Base-by-base conservation (phyloP, 2,888 invertebrate genomes). In the Deilephila porcellus region DNA sequence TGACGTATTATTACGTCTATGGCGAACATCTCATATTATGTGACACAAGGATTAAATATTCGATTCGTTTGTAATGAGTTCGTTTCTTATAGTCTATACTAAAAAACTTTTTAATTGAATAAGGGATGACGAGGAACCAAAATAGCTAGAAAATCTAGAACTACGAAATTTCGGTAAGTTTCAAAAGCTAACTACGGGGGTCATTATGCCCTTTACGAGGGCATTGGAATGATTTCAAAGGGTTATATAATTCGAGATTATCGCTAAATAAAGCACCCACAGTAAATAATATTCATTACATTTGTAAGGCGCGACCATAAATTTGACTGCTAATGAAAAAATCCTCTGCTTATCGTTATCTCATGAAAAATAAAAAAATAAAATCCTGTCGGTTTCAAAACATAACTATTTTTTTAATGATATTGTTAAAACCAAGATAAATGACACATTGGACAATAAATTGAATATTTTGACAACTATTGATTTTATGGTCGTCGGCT, bases 171-270 rank as follows among this genome's bases (percentile, higher is more conserved):
- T 56, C 5, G 53, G 45, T 45, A 56, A 56, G 53, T 56, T 56
- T 56, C 19, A 17, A 56, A 4, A 14, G 17, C 17, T 19, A 56
- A 5, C 53, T 52, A 6, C 25, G 7, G 45, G 25, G 45, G 67
- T 67, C 45, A 25, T 45, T 67, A 25, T 52, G 52, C 25, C 67
- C 67, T 25, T 45, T 56, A 5, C 19, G 17, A 11, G 11, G 17
- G 17, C 6, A 6, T 52, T 67, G 67, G 67, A 67, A 67, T 67
- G 67, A 67, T 67, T 52, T 20, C 0, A 62, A 62, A 6, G 62
- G 62, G 17, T 34, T 19, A 56, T 56, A 19, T 52, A 67, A 67
- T 67, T 67, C 67, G 67, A 67, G 67, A 45, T 52, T 17, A 64
- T 52, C 14, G 45, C 17, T 45, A 67, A 67, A 45, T 56, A 56